phyloP scores from a whole-genome alignment of 2,888 invertebrate species.

The Athrips mouffetella region DNA sequence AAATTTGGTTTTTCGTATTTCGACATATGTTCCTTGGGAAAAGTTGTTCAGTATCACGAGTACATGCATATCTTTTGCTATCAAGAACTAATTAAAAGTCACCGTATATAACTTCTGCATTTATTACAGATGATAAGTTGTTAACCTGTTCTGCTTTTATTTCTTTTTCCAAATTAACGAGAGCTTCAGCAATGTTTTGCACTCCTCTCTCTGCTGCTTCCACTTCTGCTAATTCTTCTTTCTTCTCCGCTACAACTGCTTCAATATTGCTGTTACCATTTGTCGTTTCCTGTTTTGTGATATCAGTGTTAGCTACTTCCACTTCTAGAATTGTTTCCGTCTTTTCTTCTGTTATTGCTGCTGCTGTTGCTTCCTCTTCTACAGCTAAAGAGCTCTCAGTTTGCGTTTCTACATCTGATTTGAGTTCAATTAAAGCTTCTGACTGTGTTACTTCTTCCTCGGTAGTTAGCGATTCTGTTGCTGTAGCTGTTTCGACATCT shows the following conservation, averaged over 20 bases:
- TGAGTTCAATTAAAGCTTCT: slow-evolving; percentile 21
- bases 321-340: slow-evolving; percentile 20
- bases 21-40: too few relatives aligned
- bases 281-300: slow-evolving; percentile 22
- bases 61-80: too few relatives aligned
- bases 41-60: too few relatives aligned
- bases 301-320: slow-evolving; percentile 10
- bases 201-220: slow-evolving; percentile 34
- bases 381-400: not conserved
- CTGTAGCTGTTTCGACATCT: too few relatives aligned
- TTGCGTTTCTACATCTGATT: slow-evolving; percentile 22
- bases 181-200: slow-evolving; percentile 52
- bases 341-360: slow-evolving; percentile 20
- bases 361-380: slow-evolving; percentile 15
- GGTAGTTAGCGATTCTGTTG: slow-evolving; percentile 24
- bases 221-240: slow-evolving; percentile 24
- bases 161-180: slow-evolving; percentile 52
- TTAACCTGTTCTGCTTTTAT: slow-evolving; percentile 48
- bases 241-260: slow-evolving; percentile 23
- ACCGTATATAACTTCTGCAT: too few relatives aligned
- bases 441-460: slow-evolving; percentile 27
- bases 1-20: too few relatives aligned
- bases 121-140: too few relatives aligned
- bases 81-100: too few relatives aligned
- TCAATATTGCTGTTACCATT: slow-evolving; percentile 24